These are phyloP conservation scores for Diarsia dahlii DNA, from an alignment of 2,888 invertebrate species.

Conservation along the genomic window DNA sequence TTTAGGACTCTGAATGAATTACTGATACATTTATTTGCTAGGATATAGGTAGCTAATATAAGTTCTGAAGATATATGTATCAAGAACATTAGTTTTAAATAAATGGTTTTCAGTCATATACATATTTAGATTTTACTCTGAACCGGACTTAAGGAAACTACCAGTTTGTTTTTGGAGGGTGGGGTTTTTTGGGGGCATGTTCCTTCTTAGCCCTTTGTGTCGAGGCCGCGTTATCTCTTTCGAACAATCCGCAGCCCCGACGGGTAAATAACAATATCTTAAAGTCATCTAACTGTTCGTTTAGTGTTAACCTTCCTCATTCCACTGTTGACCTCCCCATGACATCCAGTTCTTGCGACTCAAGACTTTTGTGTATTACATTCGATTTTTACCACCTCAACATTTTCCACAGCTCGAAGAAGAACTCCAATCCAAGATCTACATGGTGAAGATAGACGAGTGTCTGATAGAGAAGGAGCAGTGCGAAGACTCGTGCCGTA, in stretches of 20 bases:
- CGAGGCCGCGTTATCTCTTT: too few species aligned
- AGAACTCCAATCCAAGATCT: constrained; percentile 93
- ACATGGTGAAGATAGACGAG: constrained; percentile 98
- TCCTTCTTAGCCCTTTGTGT: too few species aligned
- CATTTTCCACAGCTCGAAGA: constrained; percentile 90
- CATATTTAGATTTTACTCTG: neutral
- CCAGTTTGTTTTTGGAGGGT: too few species aligned
- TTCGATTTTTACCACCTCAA: neutral
- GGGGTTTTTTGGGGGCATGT: too few species aligned
- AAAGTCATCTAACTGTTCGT: too few species aligned
- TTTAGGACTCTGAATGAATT: neutral
- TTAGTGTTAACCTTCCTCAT: neutral
- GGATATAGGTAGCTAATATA: too few species aligned
- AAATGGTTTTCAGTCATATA: too few species aligned
- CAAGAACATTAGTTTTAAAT: too few species aligned
- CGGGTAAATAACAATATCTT: too few species aligned
- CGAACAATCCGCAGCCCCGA: too few species aligned
- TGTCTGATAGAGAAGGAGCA: constrained; percentile 94
- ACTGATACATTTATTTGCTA: too few species aligned
- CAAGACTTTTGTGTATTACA: neutral
- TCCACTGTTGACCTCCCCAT: neutral
- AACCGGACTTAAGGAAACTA: neutral
- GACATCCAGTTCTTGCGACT: neutral
- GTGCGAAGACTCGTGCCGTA: constrained; percentile 95
- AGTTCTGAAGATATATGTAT: too few species aligned